A percentile compares a stretch with the other conserved stretches of the same genome.
Evolutionary conservation across 2,113 vertebrate genomes (phyloP).

Genomic region (Embiotoca jacksoni): DNA sequence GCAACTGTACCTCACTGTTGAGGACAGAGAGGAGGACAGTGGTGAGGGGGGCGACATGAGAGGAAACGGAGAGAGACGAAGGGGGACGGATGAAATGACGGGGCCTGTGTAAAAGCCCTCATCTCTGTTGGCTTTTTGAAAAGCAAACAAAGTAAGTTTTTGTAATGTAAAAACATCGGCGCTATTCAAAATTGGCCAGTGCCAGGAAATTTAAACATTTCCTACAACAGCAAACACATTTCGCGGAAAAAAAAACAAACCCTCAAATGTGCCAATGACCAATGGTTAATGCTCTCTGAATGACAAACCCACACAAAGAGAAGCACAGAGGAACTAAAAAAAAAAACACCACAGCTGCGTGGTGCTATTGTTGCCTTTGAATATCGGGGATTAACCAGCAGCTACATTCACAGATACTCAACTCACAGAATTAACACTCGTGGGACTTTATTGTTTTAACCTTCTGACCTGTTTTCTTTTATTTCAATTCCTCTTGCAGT

Average conservation of each 20-base stretch:
- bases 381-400: slow-evolving; percentile 7
- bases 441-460: neutral
- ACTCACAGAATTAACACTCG: neutral
- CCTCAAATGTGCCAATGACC: neutral
- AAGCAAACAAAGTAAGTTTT: slow-evolving; percentile 19
- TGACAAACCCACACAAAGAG: slow-evolving; percentile 12
- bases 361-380: neutral
- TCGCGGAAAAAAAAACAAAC: neutral
- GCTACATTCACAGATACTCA: slow-evolving; percentile 3
- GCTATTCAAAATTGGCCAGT: slow-evolving; percentile 9
- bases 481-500: slow-evolving; percentile 3
- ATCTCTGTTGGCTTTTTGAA: slow-evolving; percentile 33
- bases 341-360: neutral
- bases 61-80: slow-evolving; percentile 2
- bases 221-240: neutral
- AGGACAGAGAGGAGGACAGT: slow-evolving; percentile 24
- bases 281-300: neutral
- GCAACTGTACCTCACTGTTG: slow-evolving; percentile 31
- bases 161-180: slow-evolving; percentile 20
- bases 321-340: neutral
- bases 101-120: slow-evolving; percentile 30
- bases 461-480: neutral
- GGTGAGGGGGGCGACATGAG: slow-evolving; percentile 32
- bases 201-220: slow-evolving; percentile 1
- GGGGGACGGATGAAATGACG: slow-evolving; percentile 34